Conservation (phyloP, 2,888 invertebrate genomes). For the Nephrotoma guestfalica region DNA sequence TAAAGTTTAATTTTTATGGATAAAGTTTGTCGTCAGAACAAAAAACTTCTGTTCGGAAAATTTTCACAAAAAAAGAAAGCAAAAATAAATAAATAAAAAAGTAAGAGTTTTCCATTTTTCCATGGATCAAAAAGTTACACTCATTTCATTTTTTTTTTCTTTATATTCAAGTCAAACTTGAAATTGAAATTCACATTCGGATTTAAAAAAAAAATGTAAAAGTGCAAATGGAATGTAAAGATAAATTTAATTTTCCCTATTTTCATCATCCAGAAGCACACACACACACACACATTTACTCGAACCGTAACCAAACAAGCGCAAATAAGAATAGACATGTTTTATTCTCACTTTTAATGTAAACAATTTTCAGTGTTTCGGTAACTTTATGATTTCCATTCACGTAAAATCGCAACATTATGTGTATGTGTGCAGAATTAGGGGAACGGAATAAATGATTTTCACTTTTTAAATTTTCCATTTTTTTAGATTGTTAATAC, state of each 20-base stretch:
- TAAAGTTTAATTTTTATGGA: slow-evolving; percentile 2
- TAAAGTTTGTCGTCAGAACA: not conserved
- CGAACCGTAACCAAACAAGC: not conserved
- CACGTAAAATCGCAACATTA: not conserved
- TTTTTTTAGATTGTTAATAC: not conserved
- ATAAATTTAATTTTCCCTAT: not conserved
- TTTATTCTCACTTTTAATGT: not conserved
- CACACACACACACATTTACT: not conserved
- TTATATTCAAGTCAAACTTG: not conserved
- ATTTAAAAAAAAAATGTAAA: not conserved
- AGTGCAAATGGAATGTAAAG: not conserved
- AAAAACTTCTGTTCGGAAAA: not conserved
- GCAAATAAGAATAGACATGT: not conserved
- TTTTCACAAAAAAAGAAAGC: not conserved
- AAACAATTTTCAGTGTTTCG: not conserved
- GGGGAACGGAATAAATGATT: not conserved
- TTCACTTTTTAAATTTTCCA: not conserved
- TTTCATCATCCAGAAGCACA: not conserved
- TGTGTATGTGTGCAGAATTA: not conserved
- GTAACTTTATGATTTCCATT: not conserved
- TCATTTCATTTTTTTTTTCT: not conserved
- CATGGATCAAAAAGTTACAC: not conserved
- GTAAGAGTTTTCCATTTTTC: not conserved
- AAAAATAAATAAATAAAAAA: not conserved
- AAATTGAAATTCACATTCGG: not conserved